A percentile compares a stretch with the other conserved stretches of the same genome.
Evolutionary conservation across 2,888 invertebrate genomes (phyloP).

Genomic region (Macaria liturata): DNA sequence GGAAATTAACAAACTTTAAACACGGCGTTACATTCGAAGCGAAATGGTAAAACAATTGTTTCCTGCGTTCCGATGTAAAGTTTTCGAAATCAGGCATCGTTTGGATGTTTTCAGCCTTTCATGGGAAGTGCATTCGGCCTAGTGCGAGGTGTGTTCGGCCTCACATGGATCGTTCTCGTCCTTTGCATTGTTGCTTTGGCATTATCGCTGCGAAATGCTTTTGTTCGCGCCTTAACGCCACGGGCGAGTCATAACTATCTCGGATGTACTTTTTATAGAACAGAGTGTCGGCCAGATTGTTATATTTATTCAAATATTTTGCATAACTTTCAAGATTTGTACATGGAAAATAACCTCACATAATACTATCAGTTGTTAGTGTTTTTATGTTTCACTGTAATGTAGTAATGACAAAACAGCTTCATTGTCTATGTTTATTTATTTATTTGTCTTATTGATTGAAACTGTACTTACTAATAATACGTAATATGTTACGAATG

Average conservation of each 20-base stretch:
- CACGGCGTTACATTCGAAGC: slow-evolving; percentile 14
- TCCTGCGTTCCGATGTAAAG: slow-evolving; percentile 8
- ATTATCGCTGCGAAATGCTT: slow-evolving; percentile 15
- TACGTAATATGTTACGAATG: too few relatives aligned
- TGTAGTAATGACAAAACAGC: too few relatives aligned
- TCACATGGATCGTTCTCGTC: neutral
- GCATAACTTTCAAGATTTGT: too few relatives aligned
- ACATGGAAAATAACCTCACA: too few relatives aligned
- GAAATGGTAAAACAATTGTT: slow-evolving; percentile 23
- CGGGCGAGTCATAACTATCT: neutral
- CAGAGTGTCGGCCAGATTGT: too few relatives aligned
- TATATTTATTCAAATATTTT: too few relatives aligned
- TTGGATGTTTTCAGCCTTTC: slow-evolving; percentile 3
- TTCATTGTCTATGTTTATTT: too few relatives aligned
- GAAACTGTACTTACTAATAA: too few relatives aligned
- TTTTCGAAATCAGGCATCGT: slow-evolving; percentile 6
- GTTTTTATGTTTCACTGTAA: too few relatives aligned
- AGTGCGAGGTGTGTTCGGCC: neutral
- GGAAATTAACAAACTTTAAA: slow-evolving; percentile 26
- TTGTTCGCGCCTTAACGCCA: slow-evolving; percentile 12
- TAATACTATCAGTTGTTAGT: too few relatives aligned
- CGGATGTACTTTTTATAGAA: too few relatives aligned
- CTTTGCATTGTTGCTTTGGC: slow-evolving; percentile 15
- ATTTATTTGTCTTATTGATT: too few relatives aligned
- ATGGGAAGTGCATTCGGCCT: neutral